Evolutionary conservation across 2,888 invertebrate species (phyloP).

Genomic region (Pyrgus malvae): DNA sequence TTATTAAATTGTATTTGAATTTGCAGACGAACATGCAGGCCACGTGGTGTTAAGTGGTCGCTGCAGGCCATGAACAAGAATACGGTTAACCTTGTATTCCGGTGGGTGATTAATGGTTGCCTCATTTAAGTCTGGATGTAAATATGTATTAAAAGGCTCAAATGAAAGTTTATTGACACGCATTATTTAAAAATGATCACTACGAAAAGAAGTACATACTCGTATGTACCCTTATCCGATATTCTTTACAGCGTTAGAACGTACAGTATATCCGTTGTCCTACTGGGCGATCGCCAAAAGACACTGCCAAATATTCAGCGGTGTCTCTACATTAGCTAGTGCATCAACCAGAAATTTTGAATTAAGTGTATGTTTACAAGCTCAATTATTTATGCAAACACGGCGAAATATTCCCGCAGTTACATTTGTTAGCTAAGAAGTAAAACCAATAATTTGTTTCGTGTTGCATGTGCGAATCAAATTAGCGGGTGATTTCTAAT

Average conservation of each 20-base stretch:
- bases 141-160: too few relatives aligned
- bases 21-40: too few relatives aligned
- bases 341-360: conserved; percentile 48
- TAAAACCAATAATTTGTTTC: conserved; percentile 1
- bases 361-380: conserved; percentile 29
- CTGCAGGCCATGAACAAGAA: too few relatives aligned
- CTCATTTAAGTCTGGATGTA: too few relatives aligned
- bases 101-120: too few relatives aligned
- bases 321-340: conserved; percentile 54
- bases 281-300: conserved; percentile 63
- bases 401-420: conserved; percentile 3
- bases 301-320: conserved; percentile 67
- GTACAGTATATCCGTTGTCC: conserved; percentile 31
- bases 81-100: too few relatives aligned
- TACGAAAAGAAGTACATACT: conserved; percentile 9
- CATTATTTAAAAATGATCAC: background rate
- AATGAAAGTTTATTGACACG: too few relatives aligned
- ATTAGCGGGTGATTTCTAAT: conserved; percentile 18
- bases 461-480: conserved; percentile 17
- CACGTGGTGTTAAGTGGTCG: too few relatives aligned
- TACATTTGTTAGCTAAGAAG: conserved; percentile 14
- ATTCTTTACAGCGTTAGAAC: conserved; percentile 16
- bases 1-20: too few relatives aligned
- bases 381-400: conserved; percentile 19
- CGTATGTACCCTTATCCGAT: conserved; percentile 10